Percentiles rank a stretch among this genome's conserved stretches.
These are phyloP conservation scores for Phyllostomus hastatus DNA, from an alignment of 2,113 vertebrate genomes.

Conservation along the genomic window DNA sequence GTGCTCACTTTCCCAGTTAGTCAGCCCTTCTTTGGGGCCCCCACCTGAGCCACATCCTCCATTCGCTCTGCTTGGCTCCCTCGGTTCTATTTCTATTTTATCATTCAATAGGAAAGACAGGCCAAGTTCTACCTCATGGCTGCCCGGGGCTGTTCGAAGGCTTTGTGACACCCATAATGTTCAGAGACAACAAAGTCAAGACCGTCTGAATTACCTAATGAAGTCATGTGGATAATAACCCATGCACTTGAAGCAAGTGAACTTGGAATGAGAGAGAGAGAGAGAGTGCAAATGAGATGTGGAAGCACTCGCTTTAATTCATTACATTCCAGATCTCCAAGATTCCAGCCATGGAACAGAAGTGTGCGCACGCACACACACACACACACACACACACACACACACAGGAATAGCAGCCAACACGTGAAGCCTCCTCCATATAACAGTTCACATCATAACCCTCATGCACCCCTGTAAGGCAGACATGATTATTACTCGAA, in stretches of 20 bases:
- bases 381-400: neutral
- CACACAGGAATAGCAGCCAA: neutral
- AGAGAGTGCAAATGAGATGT: neutral
- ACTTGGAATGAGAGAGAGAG: neutral
- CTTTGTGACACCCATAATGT: neutral
- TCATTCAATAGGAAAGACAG: neutral
- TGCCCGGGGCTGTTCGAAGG: neutral
- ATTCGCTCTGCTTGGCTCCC: neutral
- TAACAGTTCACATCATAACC: neutral
- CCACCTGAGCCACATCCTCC: neutral
- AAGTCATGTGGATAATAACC: neutral
- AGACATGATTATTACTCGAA: neutral
- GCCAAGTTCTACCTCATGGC: neutral
- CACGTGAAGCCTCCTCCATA: neutral
- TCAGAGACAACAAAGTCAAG: neutral
- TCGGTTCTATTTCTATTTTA: neutral
- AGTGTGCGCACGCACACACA: neutral
- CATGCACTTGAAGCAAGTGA: neutral
- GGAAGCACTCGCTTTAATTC: neutral
- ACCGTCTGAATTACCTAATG: neutral
- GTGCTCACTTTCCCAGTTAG: neutral
- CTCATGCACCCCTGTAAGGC: neutral
- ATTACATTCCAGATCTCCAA: conserved; percentile 56
- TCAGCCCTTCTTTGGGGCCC: neutral
- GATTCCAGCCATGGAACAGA: neutral